Percentiles rank a stretch among this genome's conserved stretches.
phyloP scores from a whole-genome alignment of 2,797 vertebrate genomes.

The Acrossocheilus fasciatus region DNA sequence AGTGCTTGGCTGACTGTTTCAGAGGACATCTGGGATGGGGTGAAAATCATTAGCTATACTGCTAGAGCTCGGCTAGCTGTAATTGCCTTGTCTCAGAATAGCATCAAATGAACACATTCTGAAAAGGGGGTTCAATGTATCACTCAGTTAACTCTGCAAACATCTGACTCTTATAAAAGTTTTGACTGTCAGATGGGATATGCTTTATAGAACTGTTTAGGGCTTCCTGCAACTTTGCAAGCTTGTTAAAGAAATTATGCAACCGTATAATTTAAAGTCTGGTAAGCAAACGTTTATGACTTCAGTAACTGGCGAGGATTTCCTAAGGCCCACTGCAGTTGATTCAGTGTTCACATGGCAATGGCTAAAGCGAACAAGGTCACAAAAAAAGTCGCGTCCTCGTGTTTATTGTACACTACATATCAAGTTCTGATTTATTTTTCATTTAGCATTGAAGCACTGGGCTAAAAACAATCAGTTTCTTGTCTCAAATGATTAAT shows the following conservation, averaged over 20 bases:
- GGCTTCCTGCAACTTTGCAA: slow-evolving; percentile 55
- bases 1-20: slow-evolving; percentile 45
- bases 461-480: slow-evolving; percentile 60
- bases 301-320: slow-evolving; percentile 52
- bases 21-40: slow-evolving; percentile 46
- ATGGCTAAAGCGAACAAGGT: not conserved
- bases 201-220: slow-evolving; percentile 66
- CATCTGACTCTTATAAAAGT: slow-evolving; percentile 62
- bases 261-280: slow-evolving; percentile 60
- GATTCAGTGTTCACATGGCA: slow-evolving; percentile 47
- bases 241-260: slow-evolving; percentile 62
- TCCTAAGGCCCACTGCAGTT: slow-evolving; percentile 44
- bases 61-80: slow-evolving; percentile 38
- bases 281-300: slow-evolving; percentile 55
- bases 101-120: slow-evolving; percentile 57
- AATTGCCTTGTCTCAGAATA: slow-evolving; percentile 48
- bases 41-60: slow-evolving; percentile 53
- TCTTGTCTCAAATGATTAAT: slow-evolving; percentile 58
- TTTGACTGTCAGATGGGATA: slow-evolving; percentile 55
- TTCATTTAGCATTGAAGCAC: slow-evolving; percentile 57
- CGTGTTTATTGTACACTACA: not conserved
- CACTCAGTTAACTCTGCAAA: slow-evolving; percentile 59
- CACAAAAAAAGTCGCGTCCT: not conserved
- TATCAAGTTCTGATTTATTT: slow-evolving; percentile 56
- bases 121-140: slow-evolving; percentile 52